Base-by-base conservation (phyloP, 1,140 invertebrate species). In the Cryptotermes secundus region DNA sequence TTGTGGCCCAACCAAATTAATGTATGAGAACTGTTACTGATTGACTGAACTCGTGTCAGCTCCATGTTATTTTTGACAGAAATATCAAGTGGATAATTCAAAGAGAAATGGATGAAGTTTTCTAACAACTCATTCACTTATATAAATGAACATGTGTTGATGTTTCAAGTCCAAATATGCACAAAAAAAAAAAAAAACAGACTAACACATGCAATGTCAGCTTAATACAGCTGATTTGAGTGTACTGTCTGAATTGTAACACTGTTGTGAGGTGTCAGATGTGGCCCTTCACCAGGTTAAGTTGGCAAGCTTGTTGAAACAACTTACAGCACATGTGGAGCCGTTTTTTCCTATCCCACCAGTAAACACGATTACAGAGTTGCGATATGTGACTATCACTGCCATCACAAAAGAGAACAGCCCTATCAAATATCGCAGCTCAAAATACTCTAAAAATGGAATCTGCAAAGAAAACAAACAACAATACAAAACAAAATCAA, bases 271-370 rank as follows among this genome's bases (percentile, higher is more conserved):
- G 31, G 26, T 31, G n/a, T 72, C 31, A 72, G 59, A 72, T n/a
- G n/a, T 72, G 59, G 7, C 59, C 59, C 45, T n/a, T 31, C 59
- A 72, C n/a, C 59, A 72, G 6, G n/a, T 12, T 72, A 31, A 72
- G 59, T 72, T 72, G 59, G 59, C 26, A 80, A 36, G 34, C 80
- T 80, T 36, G 34, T 36, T 36, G 34, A 36, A 38, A 36, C 34
- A 84, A 91, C 95, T 96, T 95, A 97, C 96, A 89, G 96, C 97
- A 88, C 97, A 95, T 79, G 96, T 97, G 79, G 96, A 97, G 90
- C 97, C 97, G 91, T 98, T 98, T 92, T 97, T 98, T 86, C 97
- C 97, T 87, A 94, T 93, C 87, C 97, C 96, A 89, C 96, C 96
- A 87, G 92, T 90, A 84, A 94, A 91, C 87, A 96, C 93, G 59